phyloP scores from a whole-genome alignment of 1,140 invertebrate genomes.

The Zeugodacus cucurbitae region DNA sequence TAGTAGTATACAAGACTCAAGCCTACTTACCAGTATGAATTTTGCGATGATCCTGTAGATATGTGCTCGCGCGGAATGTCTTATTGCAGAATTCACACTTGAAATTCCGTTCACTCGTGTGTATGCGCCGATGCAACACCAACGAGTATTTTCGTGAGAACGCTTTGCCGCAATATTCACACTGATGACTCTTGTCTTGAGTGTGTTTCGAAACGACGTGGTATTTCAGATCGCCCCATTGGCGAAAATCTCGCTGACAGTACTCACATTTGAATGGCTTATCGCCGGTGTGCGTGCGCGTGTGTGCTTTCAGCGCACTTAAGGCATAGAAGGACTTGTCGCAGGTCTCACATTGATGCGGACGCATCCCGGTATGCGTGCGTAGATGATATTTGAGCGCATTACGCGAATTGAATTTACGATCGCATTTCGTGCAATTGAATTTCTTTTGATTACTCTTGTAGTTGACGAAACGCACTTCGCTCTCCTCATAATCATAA shows the following conservation, averaged over 20 bases:
- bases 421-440: constrained; percentile 73
- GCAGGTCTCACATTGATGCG: constrained; percentile 84
- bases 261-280: constrained; percentile 82
- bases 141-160: constrained; percentile 93
- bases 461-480: background rate
- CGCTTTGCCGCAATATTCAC: constrained; percentile 91
- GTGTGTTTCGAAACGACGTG: constrained; percentile 89
- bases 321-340: constrained; percentile 78
- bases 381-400: constrained; percentile 86
- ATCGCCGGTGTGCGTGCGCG: constrained; percentile 77
- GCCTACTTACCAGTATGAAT: constrained; percentile 82
- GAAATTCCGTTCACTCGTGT: constrained; percentile 91
- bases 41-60: constrained; percentile 86
- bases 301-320: constrained; percentile 81
- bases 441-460: constrained; percentile 46
- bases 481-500: background rate
- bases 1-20: background rate
- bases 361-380: constrained; percentile 79
- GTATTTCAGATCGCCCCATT: constrained; percentile 91
- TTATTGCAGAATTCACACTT: constrained; percentile 86
- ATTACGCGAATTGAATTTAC: constrained; percentile 84
- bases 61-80: constrained; percentile 86
- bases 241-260: constrained; percentile 82
- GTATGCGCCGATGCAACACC: constrained; percentile 89
- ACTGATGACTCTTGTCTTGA: constrained; percentile 82